Base-by-base conservation (phyloP, 2,113 vertebrate species). In the Gadus chalcogrammus region DNA sequence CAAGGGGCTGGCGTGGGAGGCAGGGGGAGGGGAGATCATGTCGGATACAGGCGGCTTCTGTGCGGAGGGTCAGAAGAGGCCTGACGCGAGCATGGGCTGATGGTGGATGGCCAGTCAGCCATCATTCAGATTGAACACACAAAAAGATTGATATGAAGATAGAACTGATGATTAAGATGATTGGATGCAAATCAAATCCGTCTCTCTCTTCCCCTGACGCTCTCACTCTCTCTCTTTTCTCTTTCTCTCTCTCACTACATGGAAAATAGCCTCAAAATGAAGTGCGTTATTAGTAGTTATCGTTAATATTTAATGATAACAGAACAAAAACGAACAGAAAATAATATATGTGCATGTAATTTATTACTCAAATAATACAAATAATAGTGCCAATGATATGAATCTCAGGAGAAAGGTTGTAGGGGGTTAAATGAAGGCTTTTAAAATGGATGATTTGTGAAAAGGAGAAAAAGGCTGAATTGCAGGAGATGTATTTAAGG, bases 401-500 rank as follows among this genome's bases (percentile, higher is more conserved):
- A 9, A 22, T 13, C 13, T 62, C 8, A 16, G 42, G 35, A 58
- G n/a, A 53, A 70, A 55, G 4, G 53, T 56, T 56, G 17, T 56
- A 13, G 15, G 15, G 56, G 56, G 15, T 59, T 58, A 13, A 48
- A 48, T 48, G 4, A 9, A 13, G 42, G 42, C 42, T 48, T 48
- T 48, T 58, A 58, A 58, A 58, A 5, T 16, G 56, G 58, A 70
- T 75, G 77, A 87, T 86, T 85, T 85, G 78, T 70, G 77, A 82
- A n/a, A 58, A 17, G 55, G 55, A 58, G 17, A 82, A 85, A 84
- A 79, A 82, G 78, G 77, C 63, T 80, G 87, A 88, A 88, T 85
- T 75, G 82, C 64, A 3, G 77, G 77, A 88, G 86, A 87, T 85
- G 71, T 83, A 78, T 83, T 88, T 74, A 78, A 82, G 78, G 74